Conservation (phyloP, 1,140 invertebrate species). For the Tenebrio molitor region DNA sequence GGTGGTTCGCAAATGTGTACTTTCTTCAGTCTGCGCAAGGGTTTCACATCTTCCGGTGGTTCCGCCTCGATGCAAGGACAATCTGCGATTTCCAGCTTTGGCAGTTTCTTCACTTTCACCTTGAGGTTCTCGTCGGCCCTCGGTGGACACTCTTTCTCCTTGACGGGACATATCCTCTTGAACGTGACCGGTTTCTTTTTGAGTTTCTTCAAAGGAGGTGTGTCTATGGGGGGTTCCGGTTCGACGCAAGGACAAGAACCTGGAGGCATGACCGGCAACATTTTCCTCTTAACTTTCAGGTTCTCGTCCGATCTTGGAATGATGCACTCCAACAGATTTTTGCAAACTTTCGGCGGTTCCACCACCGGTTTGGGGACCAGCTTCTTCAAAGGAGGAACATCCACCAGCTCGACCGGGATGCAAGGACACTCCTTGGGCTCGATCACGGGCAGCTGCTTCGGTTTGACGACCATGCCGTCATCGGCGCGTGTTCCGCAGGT, state of each 20-base stretch:
- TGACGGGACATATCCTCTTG: slow-evolving; percentile 37
- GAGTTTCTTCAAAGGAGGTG: background rate
- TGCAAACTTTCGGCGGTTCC: background rate
- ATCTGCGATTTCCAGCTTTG: slow-evolving; percentile 16
- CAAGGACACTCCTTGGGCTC: slow-evolving; percentile 20
- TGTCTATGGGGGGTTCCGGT: background rate
- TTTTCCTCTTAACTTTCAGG: slow-evolving; percentile 40
- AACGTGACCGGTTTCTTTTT: slow-evolving; percentile 24
- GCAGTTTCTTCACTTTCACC: slow-evolving; percentile 22
- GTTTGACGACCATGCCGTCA: slow-evolving; percentile 32
- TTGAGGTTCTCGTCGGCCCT: slow-evolving; percentile 3
- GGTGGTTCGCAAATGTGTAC: slow-evolving; percentile 41
- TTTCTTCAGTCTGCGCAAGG: slow-evolving; percentile 44
- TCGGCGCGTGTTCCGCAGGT: slow-evolving; percentile 37
- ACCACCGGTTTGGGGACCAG: background rate
- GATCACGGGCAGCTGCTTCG: slow-evolving; percentile 38
- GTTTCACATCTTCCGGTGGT: background rate
- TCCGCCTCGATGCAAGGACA: slow-evolving; percentile 38
- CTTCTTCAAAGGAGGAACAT: slow-evolving; percentile 15
- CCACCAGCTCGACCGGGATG: background rate
- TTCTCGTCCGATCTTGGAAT: slow-evolving; percentile 21
- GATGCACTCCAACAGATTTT: background rate
- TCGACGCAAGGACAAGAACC: slow-evolving; percentile 2
- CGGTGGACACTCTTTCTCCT: slow-evolving; percentile 39
- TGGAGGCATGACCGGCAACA: background rate